Evolutionary conservation across 1,140 invertebrate species (phyloP), one percentile per base, ranked within the genome.

Genomic region (Himalopsyche phryganea): DNA sequence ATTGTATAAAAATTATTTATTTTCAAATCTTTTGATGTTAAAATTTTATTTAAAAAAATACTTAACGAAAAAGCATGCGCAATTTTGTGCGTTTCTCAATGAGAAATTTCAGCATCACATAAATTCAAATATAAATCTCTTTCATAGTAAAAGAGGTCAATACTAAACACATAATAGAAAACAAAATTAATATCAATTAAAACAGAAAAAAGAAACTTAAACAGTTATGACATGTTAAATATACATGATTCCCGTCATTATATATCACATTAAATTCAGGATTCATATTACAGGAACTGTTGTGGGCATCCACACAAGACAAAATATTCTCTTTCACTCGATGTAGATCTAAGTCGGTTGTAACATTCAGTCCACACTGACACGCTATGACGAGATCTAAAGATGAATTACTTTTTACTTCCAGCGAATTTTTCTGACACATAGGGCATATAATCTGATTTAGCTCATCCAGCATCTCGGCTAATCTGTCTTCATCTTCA

Each of bases 371-470:
- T 6, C 62, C 62, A 49, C 62, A 64, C 6, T 10, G 10, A 14
- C 61, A 63, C 7, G n/a, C 42, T 1, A 52, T 50, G n/a, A 49
- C 10, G 13, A 10, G 40, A 40, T 49, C 15, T 4, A 17, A n/a
- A 1, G 11, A 17, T n/a, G 6, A 23, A 4, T 6, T 11, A 13
- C 33, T 40, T 15, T 48, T 23, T 6, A 47, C 13, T 50, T 58
- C 41, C 6, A 63, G 28, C 15, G 47, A 32, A 15, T 38, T 50
- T 41, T 60, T 60, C 48, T 64, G 40, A 41, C 62, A 64, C 9
- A 64, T 53, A 7, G 62, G 62, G 41, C 62, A 64, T 49, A 64
- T 53, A 14, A 64, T 54, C 28, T 57, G 11, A 45, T 64, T 51
- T 7, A 64, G 50, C 2, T 60, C 58, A 2, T 64, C 53, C 7